These are phyloP conservation scores for Biston betularia DNA, from an alignment of 2,888 invertebrate species.

Conservation along the genomic window DNA sequence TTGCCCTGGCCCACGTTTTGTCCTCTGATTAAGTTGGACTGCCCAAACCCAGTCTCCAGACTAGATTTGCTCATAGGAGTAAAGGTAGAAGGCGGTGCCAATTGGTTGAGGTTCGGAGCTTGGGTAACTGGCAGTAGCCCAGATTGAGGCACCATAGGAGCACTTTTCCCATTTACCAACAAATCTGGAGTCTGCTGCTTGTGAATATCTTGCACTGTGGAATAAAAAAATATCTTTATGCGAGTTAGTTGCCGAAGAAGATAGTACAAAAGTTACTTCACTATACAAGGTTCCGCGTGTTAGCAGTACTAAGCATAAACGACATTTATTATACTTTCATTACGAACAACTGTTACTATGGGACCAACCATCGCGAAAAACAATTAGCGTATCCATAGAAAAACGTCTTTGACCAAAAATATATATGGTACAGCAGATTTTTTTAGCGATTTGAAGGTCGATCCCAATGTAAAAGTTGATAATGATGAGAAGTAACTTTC, in stretches of 20 bases:
- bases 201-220: slow-evolving; percentile 49
- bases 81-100: slow-evolving; percentile 47
- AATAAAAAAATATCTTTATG: slow-evolving; percentile 4
- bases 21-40: neutral
- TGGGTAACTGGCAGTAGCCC: slow-evolving; percentile 31
- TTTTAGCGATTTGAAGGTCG: no score
- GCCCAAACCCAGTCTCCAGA: slow-evolving; percentile 28
- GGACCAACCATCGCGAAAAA: no score
- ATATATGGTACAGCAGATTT: no score
- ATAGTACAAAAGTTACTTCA: no score
- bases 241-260: neutral
- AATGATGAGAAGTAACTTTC: no score
- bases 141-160: slow-evolving; percentile 40
- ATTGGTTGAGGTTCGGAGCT: slow-evolving; percentile 51
- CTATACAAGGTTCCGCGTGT: no score
- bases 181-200: slow-evolving; percentile 73
- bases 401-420: no score
- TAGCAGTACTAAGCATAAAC: no score
- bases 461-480: no score
- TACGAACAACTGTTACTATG: no score
- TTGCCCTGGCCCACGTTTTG: slow-evolving; percentile 9
- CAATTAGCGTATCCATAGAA: no score
- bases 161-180: slow-evolving; percentile 66
- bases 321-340: no score
- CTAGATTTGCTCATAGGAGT: slow-evolving; percentile 37